Evolutionary conservation across 2,113 vertebrate genomes (phyloP), one percentile per base, ranked within the genome.

Genomic region (Azemiops feae): DNA sequence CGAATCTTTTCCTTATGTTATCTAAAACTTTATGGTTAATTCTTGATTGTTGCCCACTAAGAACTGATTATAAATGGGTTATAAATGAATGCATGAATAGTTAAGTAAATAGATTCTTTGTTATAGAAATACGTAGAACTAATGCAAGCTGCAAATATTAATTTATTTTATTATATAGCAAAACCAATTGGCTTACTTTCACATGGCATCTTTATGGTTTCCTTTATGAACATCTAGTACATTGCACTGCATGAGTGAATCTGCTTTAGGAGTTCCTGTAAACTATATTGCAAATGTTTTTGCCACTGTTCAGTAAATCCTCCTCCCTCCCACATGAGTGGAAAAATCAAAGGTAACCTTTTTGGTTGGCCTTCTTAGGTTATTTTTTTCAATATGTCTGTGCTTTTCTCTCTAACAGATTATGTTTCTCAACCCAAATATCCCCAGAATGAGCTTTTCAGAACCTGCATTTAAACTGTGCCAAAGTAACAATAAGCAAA

Each of bases 171-270:
- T 43, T 43, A 30, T 20, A 20, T 10, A 12, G 55, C 9, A 30
- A 93, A 60, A 86, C 85, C 52, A 93, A 52, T n/a, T 85, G 39
- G 12, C 27, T 60, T 90, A 12, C 8, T 87, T 85, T 93, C 47
- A 90, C n/a, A 10, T 69, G 81, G 53, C 55, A 90, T 93, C 45
- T 93, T 93, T 45, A 55, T 89, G 87, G 20, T 57, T 57, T 92
- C 60, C 52, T 93, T 87, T 87, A 90, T 64, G 81, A 93, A 90
- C 81, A 90, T 52, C 89, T 57, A n/a, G 1, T 93, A 50, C 45
- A 64, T 30, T 87, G 30, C 52, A 87, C n/a, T 87, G 8, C 89
- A 64, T 53, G n/a, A 53, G n/a, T 90, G 90, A 87, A 86, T 27
- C 22, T 55, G 25, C 58, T 10, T 89, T 90, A 87, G 25, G 55